Evolutionary conservation across 2,113 vertebrate species (phyloP).

Genomic region (Syrmaticus mikado): DNA sequence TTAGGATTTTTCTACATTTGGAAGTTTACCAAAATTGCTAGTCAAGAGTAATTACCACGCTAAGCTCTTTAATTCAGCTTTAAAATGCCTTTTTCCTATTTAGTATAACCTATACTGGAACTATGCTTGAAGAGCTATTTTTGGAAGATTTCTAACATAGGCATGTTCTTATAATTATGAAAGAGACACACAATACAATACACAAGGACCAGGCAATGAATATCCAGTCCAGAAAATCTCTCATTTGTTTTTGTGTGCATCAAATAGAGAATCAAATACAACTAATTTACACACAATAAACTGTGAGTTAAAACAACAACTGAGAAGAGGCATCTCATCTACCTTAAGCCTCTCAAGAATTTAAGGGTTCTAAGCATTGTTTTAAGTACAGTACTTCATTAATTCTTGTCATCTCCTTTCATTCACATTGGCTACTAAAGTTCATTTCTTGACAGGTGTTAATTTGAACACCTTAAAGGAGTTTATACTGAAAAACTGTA

Average conservation of each 20-base stretch:
- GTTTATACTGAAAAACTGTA: neutral
- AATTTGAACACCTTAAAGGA: neutral
- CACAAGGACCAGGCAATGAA: neutral
- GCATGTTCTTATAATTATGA: neutral
- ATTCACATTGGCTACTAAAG: neutral
- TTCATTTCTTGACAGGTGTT: neutral
- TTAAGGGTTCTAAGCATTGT: neutral
- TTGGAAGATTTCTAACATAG: neutral
- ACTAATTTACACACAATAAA: neutral
- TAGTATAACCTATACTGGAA: neutral
- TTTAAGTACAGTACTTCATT: neutral
- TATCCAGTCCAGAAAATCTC: neutral
- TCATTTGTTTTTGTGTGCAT: neutral
- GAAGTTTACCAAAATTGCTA: constrained; percentile 42
- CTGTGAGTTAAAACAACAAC: neutral
- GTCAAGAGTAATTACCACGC: constrained; percentile 14
- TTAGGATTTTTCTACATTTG: constrained; percentile 29
- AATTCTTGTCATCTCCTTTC: neutral
- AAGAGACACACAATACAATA: neutral
- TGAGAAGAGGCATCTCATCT: neutral
- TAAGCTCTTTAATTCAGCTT: constrained; percentile 1
- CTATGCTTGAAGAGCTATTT: neutral
- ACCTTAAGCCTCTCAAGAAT: neutral
- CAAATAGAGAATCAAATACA: neutral
- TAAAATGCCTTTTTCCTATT: constrained; percentile 12